Evolutionary conservation across 2,888 invertebrate species (phyloP), one percentile per base, ranked within the genome.

Genomic region (Hirudinaria manillensis): DNA sequence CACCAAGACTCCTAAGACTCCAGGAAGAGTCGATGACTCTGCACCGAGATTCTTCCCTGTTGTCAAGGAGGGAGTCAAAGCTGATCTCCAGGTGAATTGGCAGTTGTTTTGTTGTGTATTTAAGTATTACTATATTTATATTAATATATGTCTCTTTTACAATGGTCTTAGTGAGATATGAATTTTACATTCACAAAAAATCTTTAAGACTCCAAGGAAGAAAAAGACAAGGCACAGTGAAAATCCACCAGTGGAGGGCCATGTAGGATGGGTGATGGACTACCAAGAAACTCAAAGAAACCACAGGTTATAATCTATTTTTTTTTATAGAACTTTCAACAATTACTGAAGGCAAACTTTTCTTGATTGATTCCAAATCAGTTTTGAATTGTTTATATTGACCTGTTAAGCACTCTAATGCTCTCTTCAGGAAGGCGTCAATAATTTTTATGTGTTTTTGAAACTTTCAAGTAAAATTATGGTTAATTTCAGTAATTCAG

Each of bases 201-300:
- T 19, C 7, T 61, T 61, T 32, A 78, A 84, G 84, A 84, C 85
- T 0, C 85, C 85, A 0, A 77, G 84, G 24, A 85, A 85, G 79
- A 81, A 83, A 76, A 85, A 85, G 79, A 85, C 85, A 2, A 78
- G 82, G 29, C 93, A 95, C 86, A 93, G 84, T 77, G 83, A 89
- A 80, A 94, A 97, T 88, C 96, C 96, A 68, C 95, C 95, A 0
- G 81, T 87, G 77, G 96, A 96, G 85, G 91, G 93, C 82, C 94
- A 96, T 83, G 93, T 98, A 56, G 98, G 98, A 27, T 99, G 98
- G 98, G 91, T 99, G 80, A 92, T 98, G 90, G 98, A 85, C 76
- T 79, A 80, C 55, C 83, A 81, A 77, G 83, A 85, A 71, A 51
- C n/a, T 32, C 53, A 56, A 70, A 13, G 75, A 13, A 75, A 55